These are phyloP conservation scores for Drosophila pallidifrons DNA, from an alignment of 1,140 invertebrate species.

Conservation along the genomic window DNA sequence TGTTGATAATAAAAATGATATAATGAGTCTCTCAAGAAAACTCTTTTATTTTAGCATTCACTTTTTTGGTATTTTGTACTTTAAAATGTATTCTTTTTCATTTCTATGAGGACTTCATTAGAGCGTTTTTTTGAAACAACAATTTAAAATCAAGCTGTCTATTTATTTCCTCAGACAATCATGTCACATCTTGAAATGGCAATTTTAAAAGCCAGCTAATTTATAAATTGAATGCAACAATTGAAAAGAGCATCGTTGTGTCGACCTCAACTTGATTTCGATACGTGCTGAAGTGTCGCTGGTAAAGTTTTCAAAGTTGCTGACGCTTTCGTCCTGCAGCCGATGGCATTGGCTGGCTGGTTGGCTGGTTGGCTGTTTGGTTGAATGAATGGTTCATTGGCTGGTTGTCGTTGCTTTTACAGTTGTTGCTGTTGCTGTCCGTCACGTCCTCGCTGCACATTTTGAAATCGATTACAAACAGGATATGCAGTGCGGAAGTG, in stretches of 20 bases:
- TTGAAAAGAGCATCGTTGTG: not conserved
- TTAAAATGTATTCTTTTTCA: too few species aligned
- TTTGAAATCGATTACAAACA: conserved; percentile 83
- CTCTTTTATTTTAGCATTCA: too few species aligned
- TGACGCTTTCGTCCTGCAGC: conserved; percentile 24
- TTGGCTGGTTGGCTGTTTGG: too few species aligned
- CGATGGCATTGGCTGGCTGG: not conserved
- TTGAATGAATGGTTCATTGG: conserved; percentile 1
- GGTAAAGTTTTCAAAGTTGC: conserved; percentile 27
- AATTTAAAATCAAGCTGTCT: too few species aligned
- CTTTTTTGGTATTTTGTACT: too few species aligned
- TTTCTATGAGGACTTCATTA: too few species aligned
- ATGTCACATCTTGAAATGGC: too few species aligned
- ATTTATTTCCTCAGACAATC: too few species aligned
- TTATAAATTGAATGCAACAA: not conserved
- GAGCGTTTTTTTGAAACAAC: too few species aligned
- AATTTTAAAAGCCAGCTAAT: too few species aligned
- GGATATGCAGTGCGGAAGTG: conserved; percentile 80
- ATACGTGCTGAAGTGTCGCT: conserved; percentile 32
- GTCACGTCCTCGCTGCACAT: conserved; percentile 74
- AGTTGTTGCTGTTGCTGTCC: conserved; percentile 12
- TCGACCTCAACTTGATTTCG: not conserved
- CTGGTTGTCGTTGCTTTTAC: not conserved
- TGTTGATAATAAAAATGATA: too few species aligned
- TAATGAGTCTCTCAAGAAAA: too few species aligned